Conservation (phyloP, 2,113 vertebrate genomes). For the Megaleporinus macrocephalus region DNA sequence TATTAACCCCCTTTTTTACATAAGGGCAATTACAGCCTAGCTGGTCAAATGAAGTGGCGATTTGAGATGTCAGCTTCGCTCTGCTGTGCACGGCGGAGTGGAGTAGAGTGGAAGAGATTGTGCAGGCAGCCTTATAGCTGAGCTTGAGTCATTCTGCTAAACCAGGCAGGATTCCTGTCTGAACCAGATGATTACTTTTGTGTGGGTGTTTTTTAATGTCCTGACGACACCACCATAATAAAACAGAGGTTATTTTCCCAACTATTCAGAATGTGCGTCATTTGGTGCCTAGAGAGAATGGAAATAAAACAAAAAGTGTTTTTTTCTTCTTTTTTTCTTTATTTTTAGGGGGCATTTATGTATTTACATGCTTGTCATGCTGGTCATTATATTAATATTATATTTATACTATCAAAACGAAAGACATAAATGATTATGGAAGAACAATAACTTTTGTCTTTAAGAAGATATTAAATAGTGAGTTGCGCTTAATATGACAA, state of each 20-base stretch:
- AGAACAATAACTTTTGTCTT: no score
- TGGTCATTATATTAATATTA: no score
- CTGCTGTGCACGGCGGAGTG: constrained; percentile 35
- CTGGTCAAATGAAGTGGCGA: constrained; percentile 57
- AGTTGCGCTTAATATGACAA: no score
- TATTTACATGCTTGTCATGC: no score
- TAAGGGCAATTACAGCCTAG: constrained; percentile 63
- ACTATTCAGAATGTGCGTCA: constrained; percentile 69
- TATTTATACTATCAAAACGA: no score
- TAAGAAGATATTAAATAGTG: no score
- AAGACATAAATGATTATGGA: no score
- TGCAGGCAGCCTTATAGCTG: not conserved
- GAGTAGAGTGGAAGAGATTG: not conserved
- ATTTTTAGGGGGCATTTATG: not conserved
- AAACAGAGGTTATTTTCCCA: constrained; percentile 67
- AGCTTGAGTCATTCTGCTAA: constrained; percentile 26
- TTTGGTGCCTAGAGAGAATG: constrained; percentile 54
- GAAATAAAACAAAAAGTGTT: constrained; percentile 65
- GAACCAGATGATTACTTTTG: constrained; percentile 56
- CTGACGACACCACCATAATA: constrained; percentile 63
- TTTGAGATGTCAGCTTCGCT: constrained; percentile 57
- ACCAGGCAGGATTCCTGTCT: constrained; percentile 28
- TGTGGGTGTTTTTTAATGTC: constrained; percentile 53
- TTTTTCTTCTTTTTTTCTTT: not conserved
- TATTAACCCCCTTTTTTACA: constrained; percentile 53